A percentile compares a stretch with the other conserved stretches of the same genome.
phyloP scores from a whole-genome alignment of 2,888 invertebrate genomes.

The Chymomyza amoena region DNA sequence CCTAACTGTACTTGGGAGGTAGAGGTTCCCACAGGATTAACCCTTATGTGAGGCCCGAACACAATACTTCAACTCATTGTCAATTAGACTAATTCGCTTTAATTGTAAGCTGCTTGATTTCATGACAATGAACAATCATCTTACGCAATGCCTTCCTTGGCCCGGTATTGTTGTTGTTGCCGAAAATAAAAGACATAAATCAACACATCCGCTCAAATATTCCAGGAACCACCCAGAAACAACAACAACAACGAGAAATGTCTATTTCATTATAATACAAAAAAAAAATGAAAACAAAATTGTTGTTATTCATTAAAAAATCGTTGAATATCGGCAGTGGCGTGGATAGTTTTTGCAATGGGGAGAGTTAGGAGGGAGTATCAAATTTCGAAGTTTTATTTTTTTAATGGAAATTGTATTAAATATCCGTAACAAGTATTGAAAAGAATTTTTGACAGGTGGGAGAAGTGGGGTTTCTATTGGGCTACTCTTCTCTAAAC shows the following conservation, averaged over 20 bases:
- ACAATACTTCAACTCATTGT: not conserved
- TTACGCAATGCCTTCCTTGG: slow-evolving; percentile 48
- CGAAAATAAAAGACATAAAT: slow-evolving; percentile 55
- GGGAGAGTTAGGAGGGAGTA: too few species aligned
- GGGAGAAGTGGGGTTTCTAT: too few species aligned
- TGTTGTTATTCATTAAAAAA: slow-evolving; percentile 56
- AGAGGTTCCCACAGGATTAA: slow-evolving; percentile 60
- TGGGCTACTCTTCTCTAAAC: too few species aligned
- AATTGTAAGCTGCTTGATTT: slow-evolving; percentile 45
- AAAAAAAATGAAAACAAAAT: slow-evolving; percentile 38
- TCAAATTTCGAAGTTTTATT: too few species aligned
- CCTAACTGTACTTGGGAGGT: not conserved
- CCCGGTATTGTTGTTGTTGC: not conserved
- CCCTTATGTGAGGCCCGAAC: not conserved
- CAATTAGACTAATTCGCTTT: slow-evolving; percentile 55
- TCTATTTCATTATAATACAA: slow-evolving; percentile 36
- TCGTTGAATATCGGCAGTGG: not conserved
- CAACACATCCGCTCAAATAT: slow-evolving; percentile 66
- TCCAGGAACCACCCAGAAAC: slow-evolving; percentile 57
- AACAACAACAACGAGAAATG: slow-evolving; percentile 17
- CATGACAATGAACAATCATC: slow-evolving; percentile 37
- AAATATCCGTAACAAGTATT: too few species aligned
- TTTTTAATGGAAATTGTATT: too few species aligned
- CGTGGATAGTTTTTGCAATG: too few species aligned
- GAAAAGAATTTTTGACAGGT: too few species aligned